Evolutionary conservation across 1,140 invertebrate genomes (phyloP).

Genomic region (Aphaenogaster floridana): DNA sequence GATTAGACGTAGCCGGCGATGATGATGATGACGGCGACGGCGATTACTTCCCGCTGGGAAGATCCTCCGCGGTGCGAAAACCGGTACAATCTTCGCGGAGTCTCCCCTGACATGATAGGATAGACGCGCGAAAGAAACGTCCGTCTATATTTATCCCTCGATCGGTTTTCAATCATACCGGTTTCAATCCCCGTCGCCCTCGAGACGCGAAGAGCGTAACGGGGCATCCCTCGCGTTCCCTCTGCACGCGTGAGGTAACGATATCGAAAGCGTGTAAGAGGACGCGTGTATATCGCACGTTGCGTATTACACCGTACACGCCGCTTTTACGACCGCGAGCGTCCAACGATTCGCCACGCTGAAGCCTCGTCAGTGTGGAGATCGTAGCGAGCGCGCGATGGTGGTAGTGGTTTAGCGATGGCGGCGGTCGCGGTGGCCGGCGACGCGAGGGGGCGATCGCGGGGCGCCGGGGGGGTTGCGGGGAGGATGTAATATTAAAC

Average conservation of each 20-base stretch:
- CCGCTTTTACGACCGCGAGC: conserved; percentile 62
- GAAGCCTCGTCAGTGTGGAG: conserved; percentile 62
- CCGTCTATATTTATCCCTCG: conserved; percentile 30
- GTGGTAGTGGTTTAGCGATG: conserved; percentile 26
- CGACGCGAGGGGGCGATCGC: conserved; percentile 31
- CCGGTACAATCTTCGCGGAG: not conserved
- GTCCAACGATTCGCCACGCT: conserved; percentile 78
- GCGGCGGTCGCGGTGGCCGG: not conserved
- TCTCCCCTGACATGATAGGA: not conserved
- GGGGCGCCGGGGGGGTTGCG: not conserved
- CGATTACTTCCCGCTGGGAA: not conserved
- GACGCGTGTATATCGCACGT: conserved; percentile 8
- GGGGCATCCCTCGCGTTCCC: conserved; percentile 35
- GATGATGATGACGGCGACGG: not conserved
- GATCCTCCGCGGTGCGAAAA: not conserved
- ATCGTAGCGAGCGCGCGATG: conserved; percentile 36
- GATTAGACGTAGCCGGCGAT: conserved; percentile 53
- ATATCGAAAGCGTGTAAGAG: conserved; percentile 14
- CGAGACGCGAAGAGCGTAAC: not conserved
- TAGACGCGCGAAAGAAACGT: not conserved
- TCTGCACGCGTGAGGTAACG: conserved; percentile 1
- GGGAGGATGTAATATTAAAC: conserved; percentile 67
- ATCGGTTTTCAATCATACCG: conserved; percentile 19
- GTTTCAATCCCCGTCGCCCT: conserved; percentile 7
- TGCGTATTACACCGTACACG: conserved; percentile 23